phyloP scores from a whole-genome alignment of 1,140 invertebrate species.

The Globodera rostochiensis region DNA sequence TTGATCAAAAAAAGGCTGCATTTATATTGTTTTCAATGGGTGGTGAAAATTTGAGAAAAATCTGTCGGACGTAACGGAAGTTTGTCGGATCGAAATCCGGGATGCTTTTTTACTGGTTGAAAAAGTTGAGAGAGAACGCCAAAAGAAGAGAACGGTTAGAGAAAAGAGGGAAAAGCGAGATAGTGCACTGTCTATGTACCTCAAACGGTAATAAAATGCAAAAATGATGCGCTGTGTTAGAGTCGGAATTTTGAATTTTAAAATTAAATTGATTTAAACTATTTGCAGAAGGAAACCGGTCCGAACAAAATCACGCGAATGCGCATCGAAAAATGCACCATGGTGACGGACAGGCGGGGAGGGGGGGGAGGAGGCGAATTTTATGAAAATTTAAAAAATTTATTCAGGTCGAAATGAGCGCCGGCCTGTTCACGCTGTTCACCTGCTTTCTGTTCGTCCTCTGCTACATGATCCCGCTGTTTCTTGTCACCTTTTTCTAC shows the following conservation, averaged over 20 bases:
- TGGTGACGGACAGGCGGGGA: constrained; percentile 35
- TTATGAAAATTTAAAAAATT: neutral
- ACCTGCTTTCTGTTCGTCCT: constrained; percentile 63
- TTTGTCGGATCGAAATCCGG: too few species aligned
- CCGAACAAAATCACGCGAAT: constrained; percentile 55
- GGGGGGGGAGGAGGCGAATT: neutral
- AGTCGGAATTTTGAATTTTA: neutral
- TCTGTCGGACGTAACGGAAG: too few species aligned
- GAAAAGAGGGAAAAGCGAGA: too few species aligned
- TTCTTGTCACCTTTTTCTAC: constrained; percentile 63
- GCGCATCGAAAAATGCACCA: constrained; percentile 63
- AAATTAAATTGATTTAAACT: neutral
- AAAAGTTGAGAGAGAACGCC: too few species aligned
- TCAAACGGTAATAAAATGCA: too few species aligned
- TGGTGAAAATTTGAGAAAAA: too few species aligned
- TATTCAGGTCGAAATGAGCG: constrained; percentile 27
- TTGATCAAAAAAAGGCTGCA: too few species aligned
- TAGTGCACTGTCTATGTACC: too few species aligned
- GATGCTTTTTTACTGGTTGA: too few species aligned
- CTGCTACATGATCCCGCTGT: constrained; percentile 59
- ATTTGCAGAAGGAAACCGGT: constrained; percentile 61
- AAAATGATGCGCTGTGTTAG: too few species aligned
- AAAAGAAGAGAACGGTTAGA: too few species aligned
- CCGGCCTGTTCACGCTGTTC: constrained; percentile 58
- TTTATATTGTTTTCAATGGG: too few species aligned